A percentile compares a stretch with the other conserved stretches of the same genome.
Evolutionary conservation across 2,797 vertebrate species (phyloP).

Genomic region (Adrianichthys oophorus): DNA sequence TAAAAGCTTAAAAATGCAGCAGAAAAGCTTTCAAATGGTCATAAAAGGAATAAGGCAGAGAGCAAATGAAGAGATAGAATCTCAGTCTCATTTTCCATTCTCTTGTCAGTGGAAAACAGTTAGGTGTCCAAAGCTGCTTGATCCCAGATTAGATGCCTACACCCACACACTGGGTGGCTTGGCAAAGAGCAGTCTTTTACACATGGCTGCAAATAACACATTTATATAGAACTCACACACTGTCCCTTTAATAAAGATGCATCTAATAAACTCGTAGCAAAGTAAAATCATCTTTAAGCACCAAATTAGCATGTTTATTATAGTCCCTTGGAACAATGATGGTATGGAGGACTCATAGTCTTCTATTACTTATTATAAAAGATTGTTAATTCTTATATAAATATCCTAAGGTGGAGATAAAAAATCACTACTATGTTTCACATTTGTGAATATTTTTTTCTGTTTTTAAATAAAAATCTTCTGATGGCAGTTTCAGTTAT

Average conservation of each 20-base stretch:
- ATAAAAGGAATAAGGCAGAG: neutral
- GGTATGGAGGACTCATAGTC: conserved; percentile 17
- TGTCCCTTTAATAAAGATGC: conserved; percentile 11
- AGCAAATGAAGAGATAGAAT: conserved; percentile 42
- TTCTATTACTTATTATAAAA: conserved; percentile 3
- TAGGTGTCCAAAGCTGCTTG: conserved; percentile 64
- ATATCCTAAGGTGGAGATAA: too few relatives aligned
- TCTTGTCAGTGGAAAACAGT: conserved; percentile 54
- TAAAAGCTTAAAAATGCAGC: too few relatives aligned
- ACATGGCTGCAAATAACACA: conserved; percentile 21
- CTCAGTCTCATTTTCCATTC: conserved; percentile 37
- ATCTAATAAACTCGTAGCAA: conserved; percentile 15
- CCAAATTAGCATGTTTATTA: conserved; percentile 23
- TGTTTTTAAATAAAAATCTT: conserved; percentile 1
- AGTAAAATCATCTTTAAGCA: conserved; percentile 21
- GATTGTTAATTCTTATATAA: too few relatives aligned
- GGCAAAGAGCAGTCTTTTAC: conserved; percentile 31
- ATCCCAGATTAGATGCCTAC: conserved; percentile 66
- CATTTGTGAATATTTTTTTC: neutral
- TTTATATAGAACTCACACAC: conserved; percentile 14
- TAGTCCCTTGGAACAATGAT: conserved; percentile 21
- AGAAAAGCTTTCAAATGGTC: too few relatives aligned
- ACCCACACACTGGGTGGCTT: conserved; percentile 50
- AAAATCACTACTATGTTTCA: neutral
- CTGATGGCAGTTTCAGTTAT: conserved; percentile 4